phyloP scores from a whole-genome alignment of 1,140 invertebrate species.

The Nixonia krombeini region DNA sequence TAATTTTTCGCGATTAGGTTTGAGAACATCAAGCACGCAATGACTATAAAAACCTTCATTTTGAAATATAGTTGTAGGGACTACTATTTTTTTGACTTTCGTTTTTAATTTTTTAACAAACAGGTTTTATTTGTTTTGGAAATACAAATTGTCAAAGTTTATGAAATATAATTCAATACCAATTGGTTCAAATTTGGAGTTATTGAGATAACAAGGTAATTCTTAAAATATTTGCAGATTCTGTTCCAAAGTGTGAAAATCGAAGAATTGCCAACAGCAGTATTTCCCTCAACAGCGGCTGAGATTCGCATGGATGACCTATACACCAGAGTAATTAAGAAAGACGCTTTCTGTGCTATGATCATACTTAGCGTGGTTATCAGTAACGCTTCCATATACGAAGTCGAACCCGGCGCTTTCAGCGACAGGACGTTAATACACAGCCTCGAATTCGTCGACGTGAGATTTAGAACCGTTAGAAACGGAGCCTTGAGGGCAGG shows the following conservation, averaged over 20 bases:
- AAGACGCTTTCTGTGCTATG: slow-evolving; percentile 77
- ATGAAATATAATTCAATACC: no score
- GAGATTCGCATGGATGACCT: slow-evolving; percentile 75
- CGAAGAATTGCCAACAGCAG: slow-evolving; percentile 73
- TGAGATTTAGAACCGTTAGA: slow-evolving; percentile 73
- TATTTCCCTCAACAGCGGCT: slow-evolving; percentile 77
- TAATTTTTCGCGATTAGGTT: no score
- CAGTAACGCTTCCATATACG: slow-evolving; percentile 74
- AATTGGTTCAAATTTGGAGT: no score
- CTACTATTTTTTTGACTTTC: no score
- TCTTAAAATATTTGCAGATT: no score
- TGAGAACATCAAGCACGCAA: no score
- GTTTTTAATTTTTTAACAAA: no score
- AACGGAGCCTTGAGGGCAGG: slow-evolving; percentile 76
- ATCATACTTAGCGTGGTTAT: slow-evolving; percentile 76
- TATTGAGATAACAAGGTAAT: no score
- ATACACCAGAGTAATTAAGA: slow-evolving; percentile 72
- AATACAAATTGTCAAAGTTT: no score
- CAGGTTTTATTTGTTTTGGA: no score
- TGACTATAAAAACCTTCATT: no score
- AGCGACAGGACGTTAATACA: slow-evolving; percentile 76
- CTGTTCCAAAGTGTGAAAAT: slow-evolving; percentile 76
- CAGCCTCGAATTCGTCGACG: slow-evolving; percentile 75
- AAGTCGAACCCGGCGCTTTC: slow-evolving; percentile 77
- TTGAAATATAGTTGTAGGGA: no score